These are phyloP conservation scores for Limonius californicus DNA, from an alignment of 1,140 invertebrate species.

Conservation along the genomic window DNA sequence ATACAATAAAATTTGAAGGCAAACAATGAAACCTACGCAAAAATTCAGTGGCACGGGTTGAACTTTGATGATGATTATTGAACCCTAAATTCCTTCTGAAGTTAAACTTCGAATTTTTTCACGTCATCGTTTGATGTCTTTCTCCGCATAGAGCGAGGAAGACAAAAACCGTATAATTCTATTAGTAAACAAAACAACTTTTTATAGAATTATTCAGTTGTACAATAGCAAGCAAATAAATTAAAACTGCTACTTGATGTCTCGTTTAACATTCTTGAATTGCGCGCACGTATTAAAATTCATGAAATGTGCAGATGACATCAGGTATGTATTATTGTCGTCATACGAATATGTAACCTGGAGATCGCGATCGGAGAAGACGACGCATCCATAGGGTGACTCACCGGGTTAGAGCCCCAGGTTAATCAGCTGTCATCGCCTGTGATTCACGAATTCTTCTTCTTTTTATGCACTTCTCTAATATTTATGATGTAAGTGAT, in stretches of 20 bases:
- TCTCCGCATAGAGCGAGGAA: too few species aligned
- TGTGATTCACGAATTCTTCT: neutral
- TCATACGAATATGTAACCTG: constrained; percentile 12
- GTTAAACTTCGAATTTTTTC: neutral
- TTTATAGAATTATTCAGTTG: neutral
- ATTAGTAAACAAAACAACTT: too few species aligned
- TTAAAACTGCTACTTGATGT: neutral
- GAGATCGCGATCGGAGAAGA: constrained; percentile 23
- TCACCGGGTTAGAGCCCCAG: too few species aligned
- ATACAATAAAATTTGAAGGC: too few species aligned
- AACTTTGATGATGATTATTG: neutral
- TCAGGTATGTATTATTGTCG: constrained; percentile 19
- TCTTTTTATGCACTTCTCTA: too few species aligned
- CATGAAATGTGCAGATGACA: constrained; percentile 20
- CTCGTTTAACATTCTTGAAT: neutral
- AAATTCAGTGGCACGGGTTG: too few species aligned
- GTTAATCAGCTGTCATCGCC: neutral
- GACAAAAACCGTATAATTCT: too few species aligned
- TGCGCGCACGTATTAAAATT: constrained; percentile 1
- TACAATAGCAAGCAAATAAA: neutral
- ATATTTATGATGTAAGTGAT: too few species aligned
- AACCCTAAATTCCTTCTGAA: neutral
- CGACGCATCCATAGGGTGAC: too few species aligned
- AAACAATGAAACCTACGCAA: too few species aligned
- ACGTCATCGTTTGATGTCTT: neutral